Evolutionary conservation across 2,888 invertebrate genomes (phyloP), one percentile per base, ranked within the genome.

Genomic region (Drosophila multiciliata): DNA sequence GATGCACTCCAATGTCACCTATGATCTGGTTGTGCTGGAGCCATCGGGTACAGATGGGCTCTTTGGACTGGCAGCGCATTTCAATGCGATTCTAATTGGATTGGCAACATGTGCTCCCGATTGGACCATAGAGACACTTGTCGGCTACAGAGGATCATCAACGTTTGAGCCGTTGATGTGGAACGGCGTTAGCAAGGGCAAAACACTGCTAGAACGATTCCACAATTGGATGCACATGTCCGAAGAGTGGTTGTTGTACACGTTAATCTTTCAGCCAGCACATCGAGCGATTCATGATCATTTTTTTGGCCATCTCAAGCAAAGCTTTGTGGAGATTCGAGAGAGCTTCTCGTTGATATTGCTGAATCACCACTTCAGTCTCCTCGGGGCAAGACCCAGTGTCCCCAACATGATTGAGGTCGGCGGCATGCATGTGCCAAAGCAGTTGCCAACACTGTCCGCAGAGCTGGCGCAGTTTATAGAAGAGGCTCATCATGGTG

Each of bases 401-500:
- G 78, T 91, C 26, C 91, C 92, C 3, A 91, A 89, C 65, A 82
- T 93, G 77, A 77, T 93, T 4, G 92, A 93, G 63, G 90, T 93
- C 4, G 92, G 89, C 0, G 93, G 92, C 1, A 81, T 93, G 67
- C 92, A 93, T 69, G 80, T 93, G 9, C 90, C 92, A 36, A 83
- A 79, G 1, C 52, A 84, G 35, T n/a, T 61, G 11, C 83, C 79
- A 1, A 73, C 81, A 2, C 59, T 93, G 3, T 89, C 93, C 0
- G 26, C 15, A 5, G 90, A 93, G 32, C 78, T 93, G 15, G 78
- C 91, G 29, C 65, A 82, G 20, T 93, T 93, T 49, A 72, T 94
- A 1, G 93, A 94, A 55, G 92, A 93, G 2, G 78, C 87, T 0
- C 78, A 73, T n/a, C 81, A 94, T 55, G 94, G 94, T 1, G 93